Conservation (phyloP, 2,888 invertebrate genomes). For the Spodoptera littoralis region DNA sequence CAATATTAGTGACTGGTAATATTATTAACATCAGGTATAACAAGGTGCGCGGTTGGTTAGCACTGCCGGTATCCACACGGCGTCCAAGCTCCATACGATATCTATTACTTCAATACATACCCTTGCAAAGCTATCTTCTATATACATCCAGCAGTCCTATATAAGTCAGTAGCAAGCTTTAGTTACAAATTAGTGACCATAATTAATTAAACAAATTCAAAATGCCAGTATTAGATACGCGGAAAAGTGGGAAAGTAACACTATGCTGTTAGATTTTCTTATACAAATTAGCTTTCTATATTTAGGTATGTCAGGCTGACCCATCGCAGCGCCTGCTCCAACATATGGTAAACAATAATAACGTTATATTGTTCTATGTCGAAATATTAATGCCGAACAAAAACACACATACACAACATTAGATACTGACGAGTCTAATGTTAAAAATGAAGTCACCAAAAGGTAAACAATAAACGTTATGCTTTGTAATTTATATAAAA, state of each 20-base stretch:
- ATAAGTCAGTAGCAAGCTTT: slow-evolving; percentile 71
- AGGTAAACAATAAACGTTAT: neutral
- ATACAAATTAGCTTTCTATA: slow-evolving; percentile 45
- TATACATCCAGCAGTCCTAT: slow-evolving; percentile 53
- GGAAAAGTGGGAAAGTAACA: slow-evolving; percentile 53
- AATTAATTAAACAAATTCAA: slow-evolving; percentile 52
- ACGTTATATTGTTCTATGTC: neutral
- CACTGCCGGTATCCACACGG: slow-evolving; percentile 55
- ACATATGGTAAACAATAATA: slow-evolving; percentile 20
- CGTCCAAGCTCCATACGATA: slow-evolving; percentile 37
- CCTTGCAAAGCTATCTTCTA: slow-evolving; percentile 55
- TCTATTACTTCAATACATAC: slow-evolving; percentile 52
- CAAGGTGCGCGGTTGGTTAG: slow-evolving; percentile 57
- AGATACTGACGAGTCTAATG: neutral
- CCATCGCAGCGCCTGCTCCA: slow-evolving; percentile 37
- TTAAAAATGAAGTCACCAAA: neutral
- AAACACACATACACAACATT: too few species aligned
- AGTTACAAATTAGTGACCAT: slow-evolving; percentile 67
- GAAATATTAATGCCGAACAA: too few species aligned
- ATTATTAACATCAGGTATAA: slow-evolving; percentile 43
- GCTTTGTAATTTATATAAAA: neutral
- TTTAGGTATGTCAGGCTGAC: slow-evolving; percentile 23
- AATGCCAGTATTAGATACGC: slow-evolving; percentile 60
- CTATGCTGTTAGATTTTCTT: slow-evolving; percentile 52
- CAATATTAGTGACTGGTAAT: slow-evolving; percentile 51